phyloP scores from a whole-genome alignment of 2,888 invertebrate genomes.

The Sceliomorpha sp. region DNA sequence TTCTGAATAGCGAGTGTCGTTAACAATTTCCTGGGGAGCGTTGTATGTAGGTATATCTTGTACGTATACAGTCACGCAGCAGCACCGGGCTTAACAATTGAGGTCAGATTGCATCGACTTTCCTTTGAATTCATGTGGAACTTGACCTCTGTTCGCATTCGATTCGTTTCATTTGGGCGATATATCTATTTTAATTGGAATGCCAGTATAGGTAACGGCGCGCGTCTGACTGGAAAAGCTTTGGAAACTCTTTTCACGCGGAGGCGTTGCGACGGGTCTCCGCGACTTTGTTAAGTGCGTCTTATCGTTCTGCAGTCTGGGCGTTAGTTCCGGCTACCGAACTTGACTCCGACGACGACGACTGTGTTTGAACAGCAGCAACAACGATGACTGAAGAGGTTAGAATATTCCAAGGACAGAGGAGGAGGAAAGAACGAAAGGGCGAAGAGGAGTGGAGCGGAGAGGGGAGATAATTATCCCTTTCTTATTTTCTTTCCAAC shows the following conservation, averaged over 20 bases:
- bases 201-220: constrained; percentile 42
- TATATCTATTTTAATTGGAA: constrained; percentile 45
- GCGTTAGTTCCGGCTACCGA: not conserved
- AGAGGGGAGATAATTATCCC: no score
- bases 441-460: no score
- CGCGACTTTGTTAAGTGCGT: not conserved
- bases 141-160: constrained; percentile 41
- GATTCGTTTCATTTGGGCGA: constrained; percentile 36
- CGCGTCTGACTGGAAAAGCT: constrained; percentile 35
- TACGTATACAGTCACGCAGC: constrained; percentile 36
- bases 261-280: no score
- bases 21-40: constrained; percentile 27
- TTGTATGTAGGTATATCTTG: constrained; percentile 16
- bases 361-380: no score
- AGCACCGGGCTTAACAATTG: constrained; percentile 31
- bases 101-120: constrained; percentile 51
- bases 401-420: no score
- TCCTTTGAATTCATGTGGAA: constrained; percentile 47
- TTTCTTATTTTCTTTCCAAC: no score
- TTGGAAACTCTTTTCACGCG: no score
- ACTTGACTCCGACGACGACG: no score
- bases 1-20: constrained; percentile 16
- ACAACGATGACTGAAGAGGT: no score
- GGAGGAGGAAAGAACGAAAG: no score
- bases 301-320: not conserved